These are phyloP conservation scores for Cacatua alba DNA, from an alignment of 2,113 vertebrate genomes.

Conservation along the genomic window DNA sequence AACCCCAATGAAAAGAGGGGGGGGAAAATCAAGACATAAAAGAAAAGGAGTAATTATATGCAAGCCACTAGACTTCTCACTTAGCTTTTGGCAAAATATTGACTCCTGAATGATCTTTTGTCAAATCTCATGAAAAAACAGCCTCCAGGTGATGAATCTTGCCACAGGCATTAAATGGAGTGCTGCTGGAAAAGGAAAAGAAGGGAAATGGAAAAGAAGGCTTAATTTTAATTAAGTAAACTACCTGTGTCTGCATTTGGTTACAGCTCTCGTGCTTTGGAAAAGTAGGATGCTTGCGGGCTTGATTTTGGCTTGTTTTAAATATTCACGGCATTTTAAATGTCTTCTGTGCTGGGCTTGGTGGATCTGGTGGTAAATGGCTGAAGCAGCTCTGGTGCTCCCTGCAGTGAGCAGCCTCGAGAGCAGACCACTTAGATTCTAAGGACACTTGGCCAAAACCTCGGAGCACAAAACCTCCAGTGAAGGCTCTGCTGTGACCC, in stretches of 20 bases:
- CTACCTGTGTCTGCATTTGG: background rate
- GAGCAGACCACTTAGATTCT: background rate
- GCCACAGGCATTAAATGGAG: constrained; percentile 40
- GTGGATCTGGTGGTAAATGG: background rate
- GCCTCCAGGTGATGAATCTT: constrained; percentile 37
- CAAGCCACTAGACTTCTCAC: constrained; percentile 49
- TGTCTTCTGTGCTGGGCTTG: background rate
- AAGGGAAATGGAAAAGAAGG: background rate
- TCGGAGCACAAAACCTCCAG: background rate
- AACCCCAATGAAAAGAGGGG: constrained; percentile 9
- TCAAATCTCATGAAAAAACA: constrained; percentile 53
- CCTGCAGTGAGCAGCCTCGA: background rate
- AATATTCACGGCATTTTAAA: constrained; percentile 25
- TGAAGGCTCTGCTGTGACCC: background rate
- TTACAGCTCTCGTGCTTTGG: background rate
- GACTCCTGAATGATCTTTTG: constrained; percentile 67
- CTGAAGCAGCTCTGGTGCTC: background rate
- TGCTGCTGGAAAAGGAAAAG: background rate
- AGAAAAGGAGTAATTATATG: constrained; percentile 39
- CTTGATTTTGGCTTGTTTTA: constrained; percentile 26
- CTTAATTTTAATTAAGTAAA: constrained; percentile 38
- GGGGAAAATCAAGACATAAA: background rate
- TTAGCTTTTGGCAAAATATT: constrained; percentile 67
- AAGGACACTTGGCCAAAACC: background rate
- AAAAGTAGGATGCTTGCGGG: background rate